Conservation (phyloP, 2,797 vertebrate genomes). For the Telmatherina bonti region DNA sequence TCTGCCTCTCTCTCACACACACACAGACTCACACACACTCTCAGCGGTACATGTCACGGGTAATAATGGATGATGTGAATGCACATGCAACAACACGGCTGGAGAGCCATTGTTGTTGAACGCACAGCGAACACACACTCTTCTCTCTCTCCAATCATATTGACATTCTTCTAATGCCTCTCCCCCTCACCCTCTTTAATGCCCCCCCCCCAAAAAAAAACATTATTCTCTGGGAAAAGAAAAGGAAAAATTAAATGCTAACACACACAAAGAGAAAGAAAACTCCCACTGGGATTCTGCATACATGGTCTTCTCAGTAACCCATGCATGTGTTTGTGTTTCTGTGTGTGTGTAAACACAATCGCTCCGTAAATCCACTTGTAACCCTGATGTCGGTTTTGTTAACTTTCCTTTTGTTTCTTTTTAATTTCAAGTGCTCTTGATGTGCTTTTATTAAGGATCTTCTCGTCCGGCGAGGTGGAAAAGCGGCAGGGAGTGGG, state of each 20-base stretch:
- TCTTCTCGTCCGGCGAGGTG: conserved; percentile 3
- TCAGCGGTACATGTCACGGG: conserved; percentile 72
- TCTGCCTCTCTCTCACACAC: conserved; percentile 7
- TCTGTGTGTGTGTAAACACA: conserved; percentile 26
- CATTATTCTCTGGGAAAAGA: conserved; percentile 60
- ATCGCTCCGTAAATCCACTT: conserved; percentile 11
- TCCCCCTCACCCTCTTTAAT: conserved; percentile 28
- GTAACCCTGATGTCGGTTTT: not conserved
- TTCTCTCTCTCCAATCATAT: conserved; percentile 60
- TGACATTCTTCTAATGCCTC: conserved; percentile 75
- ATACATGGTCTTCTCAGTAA: conserved; percentile 51
- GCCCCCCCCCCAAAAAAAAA: conserved; percentile 23
- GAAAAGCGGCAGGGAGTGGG: not conserved
- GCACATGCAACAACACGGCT: conserved; percentile 72
- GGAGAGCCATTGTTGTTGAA: conserved; percentile 73
- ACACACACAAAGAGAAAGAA: conserved; percentile 24
- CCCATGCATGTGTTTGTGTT: conserved; percentile 38
- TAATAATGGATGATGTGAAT: conserved; percentile 78
- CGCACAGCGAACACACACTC: conserved; percentile 61
- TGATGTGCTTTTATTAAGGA: conserved; percentile 20
- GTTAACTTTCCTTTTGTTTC: conserved; percentile 14
- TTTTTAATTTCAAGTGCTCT: conserved; percentile 18
- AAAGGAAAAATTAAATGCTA: conserved; percentile 65
- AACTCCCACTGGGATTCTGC: conserved; percentile 53
- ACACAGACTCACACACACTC: conserved; percentile 14